Conservation (phyloP, 2,888 invertebrate species). For the Mystacides longicornis region DNA sequence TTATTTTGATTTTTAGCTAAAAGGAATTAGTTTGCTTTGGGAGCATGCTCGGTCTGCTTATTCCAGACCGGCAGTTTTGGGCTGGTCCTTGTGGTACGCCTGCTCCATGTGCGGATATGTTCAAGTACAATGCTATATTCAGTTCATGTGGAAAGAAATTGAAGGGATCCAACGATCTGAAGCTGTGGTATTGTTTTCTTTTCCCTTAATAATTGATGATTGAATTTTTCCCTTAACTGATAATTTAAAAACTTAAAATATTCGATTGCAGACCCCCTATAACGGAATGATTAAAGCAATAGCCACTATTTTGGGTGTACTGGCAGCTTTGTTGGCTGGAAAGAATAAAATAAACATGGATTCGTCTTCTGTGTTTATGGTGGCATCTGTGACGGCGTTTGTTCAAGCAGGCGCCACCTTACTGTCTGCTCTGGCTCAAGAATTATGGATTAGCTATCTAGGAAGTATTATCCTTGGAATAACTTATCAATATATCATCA, state of each 20-base stretch:
- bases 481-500: constrained; percentile 73
- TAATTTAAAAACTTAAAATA: no score
- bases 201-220: no score
- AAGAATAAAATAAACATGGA: constrained; percentile 14
- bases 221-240: no score
- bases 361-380: constrained; percentile 28
- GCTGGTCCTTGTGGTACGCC: constrained; percentile 45
- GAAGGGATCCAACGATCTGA: constrained; percentile 38
- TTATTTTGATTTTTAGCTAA: no score
- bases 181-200: no score
- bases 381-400: constrained; percentile 42
- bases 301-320: constrained; percentile 60
- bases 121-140: constrained; percentile 66
- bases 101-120: constrained; percentile 39
- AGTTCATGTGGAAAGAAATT: constrained; percentile 74
- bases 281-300: constrained; percentile 81
- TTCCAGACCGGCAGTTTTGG: constrained; percentile 36
- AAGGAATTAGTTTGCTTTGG: constrained; percentile 30
- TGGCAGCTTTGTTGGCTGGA: constrained; percentile 51
- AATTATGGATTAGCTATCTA: constrained; percentile 64
- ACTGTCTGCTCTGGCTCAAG: constrained; percentile 47
- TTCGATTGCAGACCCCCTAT: constrained; percentile 35
- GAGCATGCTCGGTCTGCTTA: constrained; percentile 41
- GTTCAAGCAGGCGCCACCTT: constrained; percentile 51
- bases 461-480: constrained; percentile 69